These are phyloP conservation scores for Apeltes quadracus DNA, from an alignment of 2,113 vertebrate species.

Conservation along the genomic window DNA sequence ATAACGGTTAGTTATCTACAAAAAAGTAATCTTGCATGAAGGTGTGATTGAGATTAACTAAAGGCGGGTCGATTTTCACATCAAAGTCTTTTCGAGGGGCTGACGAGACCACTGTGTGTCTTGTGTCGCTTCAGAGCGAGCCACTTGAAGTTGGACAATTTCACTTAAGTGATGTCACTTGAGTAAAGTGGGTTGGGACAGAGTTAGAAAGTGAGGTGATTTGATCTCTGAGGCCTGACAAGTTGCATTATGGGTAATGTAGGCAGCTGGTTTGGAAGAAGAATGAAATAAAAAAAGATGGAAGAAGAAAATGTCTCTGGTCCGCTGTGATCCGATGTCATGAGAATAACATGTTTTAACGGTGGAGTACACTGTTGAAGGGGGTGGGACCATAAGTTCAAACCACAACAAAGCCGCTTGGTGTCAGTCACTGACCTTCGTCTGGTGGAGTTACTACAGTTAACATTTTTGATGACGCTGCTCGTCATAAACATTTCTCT, in stretches of 20 bases:
- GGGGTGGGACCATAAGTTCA: background rate
- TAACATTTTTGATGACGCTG: background rate
- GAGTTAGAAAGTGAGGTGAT: background rate
- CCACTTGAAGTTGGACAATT: background rate
- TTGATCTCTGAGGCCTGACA: background rate
- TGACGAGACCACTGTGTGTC: no score
- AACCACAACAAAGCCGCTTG: conserved; percentile 2
- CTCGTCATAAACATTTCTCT: conserved; percentile 7
- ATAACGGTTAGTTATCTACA: background rate
- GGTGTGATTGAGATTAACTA: background rate
- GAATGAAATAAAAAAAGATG: background rate
- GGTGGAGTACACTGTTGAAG: background rate
- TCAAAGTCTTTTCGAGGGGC: background rate
- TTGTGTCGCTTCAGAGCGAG: background rate
- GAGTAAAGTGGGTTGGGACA: background rate
- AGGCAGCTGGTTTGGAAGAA: background rate
- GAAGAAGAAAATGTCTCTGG: background rate
- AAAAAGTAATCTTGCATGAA: conserved; percentile 6
- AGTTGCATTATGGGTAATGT: background rate
- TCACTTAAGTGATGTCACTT: background rate
- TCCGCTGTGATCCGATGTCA: background rate
- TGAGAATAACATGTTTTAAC: background rate
- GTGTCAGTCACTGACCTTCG: background rate
- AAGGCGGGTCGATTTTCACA: background rate
- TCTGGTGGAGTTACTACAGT: conserved; percentile 9